Percentiles rank a stretch among this genome's conserved stretches.
Conservation (phyloP, 37 sponge, comb jelly and placozoan species). For the Aphrocallistes beatrix region DNA sequence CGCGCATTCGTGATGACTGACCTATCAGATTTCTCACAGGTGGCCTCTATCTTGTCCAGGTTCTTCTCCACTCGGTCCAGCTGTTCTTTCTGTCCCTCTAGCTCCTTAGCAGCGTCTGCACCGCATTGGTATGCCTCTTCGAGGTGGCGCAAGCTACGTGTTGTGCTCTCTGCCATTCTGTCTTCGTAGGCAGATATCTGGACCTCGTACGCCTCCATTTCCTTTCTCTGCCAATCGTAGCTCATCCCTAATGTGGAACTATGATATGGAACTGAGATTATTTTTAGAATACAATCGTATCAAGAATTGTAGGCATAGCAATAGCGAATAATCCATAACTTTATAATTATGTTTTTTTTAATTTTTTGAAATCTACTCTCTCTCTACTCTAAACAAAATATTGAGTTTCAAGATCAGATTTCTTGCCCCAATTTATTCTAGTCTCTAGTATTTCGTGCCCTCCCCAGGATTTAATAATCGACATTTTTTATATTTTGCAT, state of each 20-base stretch:
- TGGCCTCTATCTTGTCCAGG: not conserved
- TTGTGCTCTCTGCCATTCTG: slow-evolving; percentile 8
- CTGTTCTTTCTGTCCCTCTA: not conserved
- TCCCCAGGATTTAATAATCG: too few species aligned
- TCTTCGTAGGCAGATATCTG: not conserved
- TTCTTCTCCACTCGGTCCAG: not conserved
- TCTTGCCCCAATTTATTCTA: too few species aligned
- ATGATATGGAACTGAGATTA: not conserved
- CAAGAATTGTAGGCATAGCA: too few species aligned
- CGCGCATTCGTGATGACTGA: too few species aligned
- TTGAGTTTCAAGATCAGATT: too few species aligned
- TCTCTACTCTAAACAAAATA: too few species aligned
- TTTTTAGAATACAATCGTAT: too few species aligned
- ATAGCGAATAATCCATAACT: too few species aligned
- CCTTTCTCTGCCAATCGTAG: not conserved
- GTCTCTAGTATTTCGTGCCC: too few species aligned
- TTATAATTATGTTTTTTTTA: too few species aligned
- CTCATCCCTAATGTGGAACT: not conserved
- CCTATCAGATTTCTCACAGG: not conserved
- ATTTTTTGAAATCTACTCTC: too few species aligned
- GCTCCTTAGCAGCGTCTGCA: not conserved
- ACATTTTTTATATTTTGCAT: too few species aligned
- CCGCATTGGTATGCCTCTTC: not conserved
- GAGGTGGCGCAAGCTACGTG: not conserved
- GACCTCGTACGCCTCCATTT: not conserved